Percentiles rank a stretch among this genome's conserved stretches.
Conservation (phyloP, 2,113 vertebrate genomes). For the Osmerus mordax region DNA sequence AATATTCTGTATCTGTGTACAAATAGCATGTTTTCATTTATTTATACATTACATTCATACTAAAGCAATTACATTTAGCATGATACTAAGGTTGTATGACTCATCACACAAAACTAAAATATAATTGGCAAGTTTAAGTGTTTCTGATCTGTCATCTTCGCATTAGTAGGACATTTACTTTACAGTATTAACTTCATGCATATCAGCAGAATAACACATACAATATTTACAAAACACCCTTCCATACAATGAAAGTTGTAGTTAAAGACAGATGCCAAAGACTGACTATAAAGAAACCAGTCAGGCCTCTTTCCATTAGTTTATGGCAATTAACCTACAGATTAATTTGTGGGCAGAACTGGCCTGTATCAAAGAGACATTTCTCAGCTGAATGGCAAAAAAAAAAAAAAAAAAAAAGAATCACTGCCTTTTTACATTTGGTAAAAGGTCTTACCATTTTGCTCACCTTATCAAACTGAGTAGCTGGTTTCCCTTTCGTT, state of each 20-base stretch:
- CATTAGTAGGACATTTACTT: conserved; percentile 11
- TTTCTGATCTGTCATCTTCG: conserved; percentile 29
- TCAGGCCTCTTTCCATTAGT: conserved; percentile 1
- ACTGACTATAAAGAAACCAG: neutral
- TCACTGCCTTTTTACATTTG: neutral
- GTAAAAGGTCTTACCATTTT: neutral
- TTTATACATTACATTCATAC: no score
- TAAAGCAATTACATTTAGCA: no score
- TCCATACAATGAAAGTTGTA: neutral
- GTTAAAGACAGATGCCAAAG: neutral
- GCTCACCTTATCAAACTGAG: neutral
- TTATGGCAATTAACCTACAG: conserved; percentile 35
- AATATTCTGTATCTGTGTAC: no score
- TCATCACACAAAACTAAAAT: no score
- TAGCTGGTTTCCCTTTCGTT: neutral
- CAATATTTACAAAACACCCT: conserved; percentile 8
- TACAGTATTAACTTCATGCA: conserved; percentile 24
- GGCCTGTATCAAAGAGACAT: neutral
- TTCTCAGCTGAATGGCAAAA: conserved; percentile 15
- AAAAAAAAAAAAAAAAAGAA: neutral
- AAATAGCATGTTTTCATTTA: no score
- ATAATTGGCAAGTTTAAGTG: no score
- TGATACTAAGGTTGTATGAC: no score
- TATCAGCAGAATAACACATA: conserved; percentile 37
- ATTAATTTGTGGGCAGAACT: conserved; percentile 12